Evolutionary conservation across 2,113 vertebrate species (phyloP), one percentile per base, ranked within the genome.

Genomic region (Ploceus nigricollis): DNA sequence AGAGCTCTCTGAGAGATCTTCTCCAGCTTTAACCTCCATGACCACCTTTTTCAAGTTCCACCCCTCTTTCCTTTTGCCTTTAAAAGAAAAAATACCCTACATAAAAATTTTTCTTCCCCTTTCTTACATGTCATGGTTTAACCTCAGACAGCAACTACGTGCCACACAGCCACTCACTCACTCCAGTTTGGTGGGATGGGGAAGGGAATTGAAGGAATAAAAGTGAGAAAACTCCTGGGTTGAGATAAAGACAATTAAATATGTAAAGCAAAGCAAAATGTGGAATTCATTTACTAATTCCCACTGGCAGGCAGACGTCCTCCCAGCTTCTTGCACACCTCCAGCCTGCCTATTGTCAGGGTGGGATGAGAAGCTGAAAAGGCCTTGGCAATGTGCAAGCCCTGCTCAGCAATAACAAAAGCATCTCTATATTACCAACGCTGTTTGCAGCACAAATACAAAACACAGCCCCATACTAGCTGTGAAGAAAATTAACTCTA

Each of bases 131-230:
- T 28, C 47, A 6, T 48, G 35, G 22, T 56, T 77, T 56, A 90
- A 69, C 31, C 30, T n/a, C 30, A 40, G 60, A 33, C 35, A 63
- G 63, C 40, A 15, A 9, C 54, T 45, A 27, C 1, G 0, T 8
- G 21, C 24, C 0, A 0, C 0, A 0, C 44, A 61, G 70, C 35
- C 25, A 61, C 15, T 75, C 0, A 0, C 30, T 82, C 21, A 31
- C 19, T 56, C 25, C 22, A 39, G 20, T 33, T n/a, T 28, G 35
- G 30, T 54, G 40, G 27, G 31, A 48, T 56, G 54, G 25, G 16
- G 68, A 73, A 5, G 13, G 45, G 10, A 58, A 73, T 20, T 54
- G 30, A 53, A 54, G 40, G 30, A 69, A 24, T 27, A 23, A 54
- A 47, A 76, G 30, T 40, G 11, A 40, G n/a, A 75, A 60, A 61